Conservation (phyloP, 2,113 vertebrate species). For the Rallus limicola region DNA sequence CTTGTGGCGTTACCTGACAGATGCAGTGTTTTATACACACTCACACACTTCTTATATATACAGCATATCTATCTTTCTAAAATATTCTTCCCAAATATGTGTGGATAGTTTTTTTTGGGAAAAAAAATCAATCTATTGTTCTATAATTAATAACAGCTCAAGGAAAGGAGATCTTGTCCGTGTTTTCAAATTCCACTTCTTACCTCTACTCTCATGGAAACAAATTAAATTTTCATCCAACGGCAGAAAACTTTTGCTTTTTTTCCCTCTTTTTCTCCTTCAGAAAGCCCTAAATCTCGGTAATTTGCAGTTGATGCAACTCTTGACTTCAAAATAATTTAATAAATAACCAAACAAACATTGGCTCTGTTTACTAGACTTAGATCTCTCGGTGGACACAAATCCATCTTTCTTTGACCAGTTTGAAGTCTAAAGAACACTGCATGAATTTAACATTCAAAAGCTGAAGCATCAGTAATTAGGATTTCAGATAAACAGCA, state of each 20-base stretch:
- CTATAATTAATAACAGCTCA: background rate
- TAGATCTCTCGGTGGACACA: background rate
- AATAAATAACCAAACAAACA: constrained; percentile 3
- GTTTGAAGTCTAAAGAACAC: constrained; percentile 33
- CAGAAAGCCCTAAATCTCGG: background rate
- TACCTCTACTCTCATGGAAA: background rate
- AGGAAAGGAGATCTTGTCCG: background rate
- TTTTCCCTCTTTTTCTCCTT: background rate
- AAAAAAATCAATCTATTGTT: background rate
- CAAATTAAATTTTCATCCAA: background rate
- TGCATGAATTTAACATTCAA: constrained; percentile 2
- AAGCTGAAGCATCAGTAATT: constrained; percentile 26
- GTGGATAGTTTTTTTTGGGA: background rate
- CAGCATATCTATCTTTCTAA: background rate
- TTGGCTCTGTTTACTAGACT: background rate
- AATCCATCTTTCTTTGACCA: constrained; percentile 41
- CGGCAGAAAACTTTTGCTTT: background rate
- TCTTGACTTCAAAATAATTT: constrained; percentile 33
- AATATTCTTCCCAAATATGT: background rate
- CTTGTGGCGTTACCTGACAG: background rate
- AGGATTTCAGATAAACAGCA: constrained; percentile 50
- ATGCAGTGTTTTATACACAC: background rate
- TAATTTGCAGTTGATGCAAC: constrained; percentile 5
- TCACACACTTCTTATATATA: too few relatives aligned
- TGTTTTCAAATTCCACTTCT: background rate